Evolutionary conservation across 2,797 vertebrate species (phyloP).

Genomic region (Pithecia hirsuta): DNA sequence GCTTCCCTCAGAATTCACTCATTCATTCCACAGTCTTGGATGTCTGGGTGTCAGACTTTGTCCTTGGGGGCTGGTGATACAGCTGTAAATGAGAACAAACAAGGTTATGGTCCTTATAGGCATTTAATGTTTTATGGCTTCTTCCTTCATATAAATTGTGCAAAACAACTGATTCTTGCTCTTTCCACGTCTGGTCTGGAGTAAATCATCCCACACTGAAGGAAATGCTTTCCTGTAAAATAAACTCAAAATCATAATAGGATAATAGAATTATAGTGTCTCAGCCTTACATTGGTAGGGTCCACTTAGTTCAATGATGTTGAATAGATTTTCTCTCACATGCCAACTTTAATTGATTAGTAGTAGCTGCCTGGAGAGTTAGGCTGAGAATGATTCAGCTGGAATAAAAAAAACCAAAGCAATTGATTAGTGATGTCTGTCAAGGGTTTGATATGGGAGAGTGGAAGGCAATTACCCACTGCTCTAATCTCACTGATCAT

Average conservation of each 20-base stretch:
- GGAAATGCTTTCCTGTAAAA: background rate
- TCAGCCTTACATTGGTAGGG: background rate
- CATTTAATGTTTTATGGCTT: constrained; percentile 33
- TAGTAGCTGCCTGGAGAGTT: background rate
- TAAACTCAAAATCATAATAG: constrained; percentile 20
- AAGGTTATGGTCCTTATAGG: background rate
- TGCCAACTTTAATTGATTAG: background rate
- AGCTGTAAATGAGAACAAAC: background rate
- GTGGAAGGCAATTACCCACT: background rate
- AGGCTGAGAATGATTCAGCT: constrained; percentile 32
- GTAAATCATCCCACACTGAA: background rate
- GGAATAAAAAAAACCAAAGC: background rate
- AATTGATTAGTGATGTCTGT: constrained; percentile 50
- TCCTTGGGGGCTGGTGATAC: background rate
- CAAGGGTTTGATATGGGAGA: background rate
- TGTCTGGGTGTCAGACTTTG: background rate
- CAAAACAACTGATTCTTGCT: constrained; percentile 13
- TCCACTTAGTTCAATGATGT: constrained; percentile 12
- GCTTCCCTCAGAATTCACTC: background rate
- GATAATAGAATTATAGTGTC: constrained; percentile 2
- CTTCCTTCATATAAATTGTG: background rate
- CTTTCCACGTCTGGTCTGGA: background rate
- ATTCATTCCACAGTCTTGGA: background rate
- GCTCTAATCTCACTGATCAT: background rate
- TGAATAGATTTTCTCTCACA: constrained; percentile 53